A percentile compares a stretch with the other conserved stretches of the same genome.
Conservation (phyloP, 2,888 invertebrate species). For the Ischnura elegans region DNA sequence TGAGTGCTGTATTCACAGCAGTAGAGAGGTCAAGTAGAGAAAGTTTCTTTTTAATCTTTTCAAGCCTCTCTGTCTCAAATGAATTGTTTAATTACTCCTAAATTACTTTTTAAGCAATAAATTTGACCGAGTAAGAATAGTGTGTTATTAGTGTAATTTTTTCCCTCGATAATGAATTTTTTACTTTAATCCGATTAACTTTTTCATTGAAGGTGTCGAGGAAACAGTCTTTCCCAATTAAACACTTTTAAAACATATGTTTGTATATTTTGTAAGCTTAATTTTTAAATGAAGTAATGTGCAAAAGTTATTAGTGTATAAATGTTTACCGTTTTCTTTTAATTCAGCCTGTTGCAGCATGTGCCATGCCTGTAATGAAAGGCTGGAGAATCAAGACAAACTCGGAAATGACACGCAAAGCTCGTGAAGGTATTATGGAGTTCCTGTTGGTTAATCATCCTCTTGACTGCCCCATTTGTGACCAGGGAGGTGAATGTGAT, state of each 20-base stretch:
- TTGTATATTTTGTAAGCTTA: not conserved
- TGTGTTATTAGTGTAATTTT: not conserved
- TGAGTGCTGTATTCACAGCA: too few species aligned
- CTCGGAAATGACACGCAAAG: conserved; percentile 93
- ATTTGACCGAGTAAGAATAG: not conserved
- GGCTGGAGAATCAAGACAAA: conserved; percentile 99
- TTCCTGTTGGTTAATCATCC: conserved; percentile 99
- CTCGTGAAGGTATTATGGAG: conserved; percentile 97
- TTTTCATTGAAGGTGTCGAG: too few species aligned
- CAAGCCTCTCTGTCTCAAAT: too few species aligned
- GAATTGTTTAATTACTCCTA: too few species aligned
- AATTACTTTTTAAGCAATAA: too few species aligned
- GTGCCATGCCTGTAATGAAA: conserved; percentile 99
- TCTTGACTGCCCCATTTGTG: conserved; percentile 99
- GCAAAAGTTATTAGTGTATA: not conserved
- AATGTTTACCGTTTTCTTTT: conserved; percentile 22
- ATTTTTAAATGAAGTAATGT: not conserved
- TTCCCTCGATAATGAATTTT: not conserved
- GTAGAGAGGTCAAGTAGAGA: too few species aligned
- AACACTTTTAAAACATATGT: too few species aligned
- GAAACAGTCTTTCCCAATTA: too few species aligned
- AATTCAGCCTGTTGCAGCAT: conserved; percentile 95
- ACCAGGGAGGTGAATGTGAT: conserved; percentile 97
- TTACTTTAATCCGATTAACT: not conserved
- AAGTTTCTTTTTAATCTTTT: too few species aligned